Evolutionary conservation across 1,140 invertebrate species (phyloP), one percentile per base, ranked within the genome.

Genomic region (Philotrypesis tridentata): DNA sequence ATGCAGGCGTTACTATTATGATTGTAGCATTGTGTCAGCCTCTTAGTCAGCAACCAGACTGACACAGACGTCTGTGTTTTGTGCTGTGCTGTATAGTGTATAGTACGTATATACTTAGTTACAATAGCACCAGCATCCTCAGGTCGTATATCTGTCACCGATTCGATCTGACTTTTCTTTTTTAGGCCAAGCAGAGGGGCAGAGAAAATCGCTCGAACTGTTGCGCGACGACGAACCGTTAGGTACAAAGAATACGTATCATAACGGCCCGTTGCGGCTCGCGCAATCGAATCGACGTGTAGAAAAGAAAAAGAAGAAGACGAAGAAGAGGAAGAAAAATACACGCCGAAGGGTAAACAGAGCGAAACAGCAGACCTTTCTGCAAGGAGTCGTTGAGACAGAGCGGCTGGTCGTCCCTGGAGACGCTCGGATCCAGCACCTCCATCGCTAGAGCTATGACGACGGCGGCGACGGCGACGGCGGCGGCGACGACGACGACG

Each of bases 331-430:
- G 12, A 65, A 29, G n/a, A 65, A 43, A 43, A 2, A n/a, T 72
- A 43, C 33, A 25, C 33, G 23, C 3, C 8, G 43, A 17, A 23
- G n/a, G n/a, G 33, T 43, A 43, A 40, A 27, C 33, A 65, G 61
- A 65, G 61, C 48, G 48, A 55, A 55, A 23, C 6, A 27, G 33
- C 33, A 31, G 70, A 90, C 89, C 86, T 88, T 85, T 88, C 25
- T 89, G 87, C 17, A 88, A 74, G n/a, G 83, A 85, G 79, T 90
- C 89, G 77, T 90, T 89, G 71, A 89, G 55, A 25, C 85, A 90
- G 0, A 90, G 76, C 29, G 89, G 88, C 31, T 87, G 86, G 81
- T 90, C 89, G 71, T 90, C 89, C 48, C 87, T 87, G 4, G 88
- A 85, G 27, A 89, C 83, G 48, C 85, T 88, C 8, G 89, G 87